Base-by-base conservation (phyloP, 1,140 invertebrate species). In the Megalopta genalis region DNA sequence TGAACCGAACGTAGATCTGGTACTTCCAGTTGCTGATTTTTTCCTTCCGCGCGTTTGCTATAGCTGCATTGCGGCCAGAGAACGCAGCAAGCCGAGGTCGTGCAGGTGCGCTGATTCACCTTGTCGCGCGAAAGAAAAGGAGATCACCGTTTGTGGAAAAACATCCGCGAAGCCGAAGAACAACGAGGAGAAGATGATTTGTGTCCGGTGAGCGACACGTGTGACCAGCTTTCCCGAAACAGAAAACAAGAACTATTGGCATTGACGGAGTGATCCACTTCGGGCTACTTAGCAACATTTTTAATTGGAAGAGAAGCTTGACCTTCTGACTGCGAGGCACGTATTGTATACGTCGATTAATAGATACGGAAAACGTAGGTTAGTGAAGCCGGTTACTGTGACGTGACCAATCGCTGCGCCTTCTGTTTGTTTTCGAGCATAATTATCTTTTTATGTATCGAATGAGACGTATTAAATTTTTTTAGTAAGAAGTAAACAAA, bases 21-120 rank as follows among this genome's bases (percentile, higher is more conserved):
- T 73, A 79, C 37, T 81, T 73, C 27, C 60, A 37, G 25, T 81
- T 84, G 46, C 10, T 78, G 54, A 25, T 66, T 66, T 74, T 69
- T 78, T 77, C 57, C 75, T 79, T 84, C 54, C 73, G 42, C 42
- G 10, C 78, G 49, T 52, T 16, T 52, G 16, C 42, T 71, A 59
- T 69, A 88, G 87, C 62, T 88, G 87, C 62, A 70, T 65, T 57
- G 39, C 63, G 9, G 39, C 57, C 46, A 76, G 63, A 37, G 83
- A 85, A 32, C 60, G 71, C 25, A 46, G 60, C 63, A 82, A 79
- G 42, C 25, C 66, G 68, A 80, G 86, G 75, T 70, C 69, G 42
- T 85, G 79, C 77, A 82, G 78, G 80, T 87, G 75, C 62, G 64
- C 37, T 84, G 84, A 88, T 86, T 88, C 86, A 85, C 54, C 70